These are phyloP conservation scores for Pygathrix nemaeus DNA, from an alignment of 2,113 vertebrate species.

Conservation along the genomic window DNA sequence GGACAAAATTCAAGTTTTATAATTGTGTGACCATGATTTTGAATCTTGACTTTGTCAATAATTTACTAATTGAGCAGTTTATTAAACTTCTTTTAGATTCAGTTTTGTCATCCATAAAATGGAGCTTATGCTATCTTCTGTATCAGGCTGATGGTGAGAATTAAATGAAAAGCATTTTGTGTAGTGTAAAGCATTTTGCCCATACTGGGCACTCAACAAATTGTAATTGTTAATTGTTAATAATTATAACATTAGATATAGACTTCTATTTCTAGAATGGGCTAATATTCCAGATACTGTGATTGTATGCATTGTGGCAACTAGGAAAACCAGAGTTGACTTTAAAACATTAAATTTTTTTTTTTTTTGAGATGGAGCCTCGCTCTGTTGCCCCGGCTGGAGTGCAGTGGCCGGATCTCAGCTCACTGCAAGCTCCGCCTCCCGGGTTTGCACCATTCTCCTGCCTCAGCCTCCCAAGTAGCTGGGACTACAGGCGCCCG, in stretches of 20 bases:
- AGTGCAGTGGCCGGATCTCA: no score
- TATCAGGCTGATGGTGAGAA: background rate
- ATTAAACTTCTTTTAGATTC: background rate
- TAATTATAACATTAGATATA: constrained; percentile 1
- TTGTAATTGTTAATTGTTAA: background rate
- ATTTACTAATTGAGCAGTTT: background rate
- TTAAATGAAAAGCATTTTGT: constrained; percentile 36
- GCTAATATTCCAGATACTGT: constrained; percentile 1
- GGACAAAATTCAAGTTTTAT: background rate
- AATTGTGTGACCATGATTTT: constrained; percentile 35
- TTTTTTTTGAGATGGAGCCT: no score
- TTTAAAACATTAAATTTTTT: background rate
- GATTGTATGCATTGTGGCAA: background rate
- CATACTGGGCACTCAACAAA: background rate
- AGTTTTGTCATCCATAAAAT: constrained; percentile 41
- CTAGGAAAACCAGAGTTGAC: constrained; percentile 32
- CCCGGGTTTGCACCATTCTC: no score
- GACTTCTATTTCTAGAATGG: background rate
- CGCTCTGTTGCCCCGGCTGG: no score
- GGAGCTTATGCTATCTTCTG: background rate
- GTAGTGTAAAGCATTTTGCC: background rate
- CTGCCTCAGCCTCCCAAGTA: no score
- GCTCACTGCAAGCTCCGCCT: no score
- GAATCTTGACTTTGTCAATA: background rate
- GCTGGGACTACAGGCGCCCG: no score